These are phyloP conservation scores for Callospermophilus lateralis DNA, from an alignment of 2,113 vertebrate genomes.

Conservation along the genomic window DNA sequence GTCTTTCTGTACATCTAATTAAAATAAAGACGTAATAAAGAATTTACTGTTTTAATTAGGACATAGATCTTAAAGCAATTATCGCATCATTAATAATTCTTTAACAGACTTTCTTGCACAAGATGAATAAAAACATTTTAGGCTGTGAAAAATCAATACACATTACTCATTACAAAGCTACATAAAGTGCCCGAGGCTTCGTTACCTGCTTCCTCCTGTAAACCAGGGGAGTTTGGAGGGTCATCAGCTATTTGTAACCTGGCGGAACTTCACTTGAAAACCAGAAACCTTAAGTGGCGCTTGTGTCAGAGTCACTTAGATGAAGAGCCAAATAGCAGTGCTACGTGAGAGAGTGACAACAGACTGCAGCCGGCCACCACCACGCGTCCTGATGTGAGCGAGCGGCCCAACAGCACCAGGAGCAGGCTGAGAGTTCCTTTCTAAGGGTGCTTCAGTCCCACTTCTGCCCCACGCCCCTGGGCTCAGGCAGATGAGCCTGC, in stretches of 20 bases:
- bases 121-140: constrained; percentile 87
- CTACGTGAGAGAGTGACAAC: too few species aligned
- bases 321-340: constrained; percentile 7
- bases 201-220: constrained; percentile 86
- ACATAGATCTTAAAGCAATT: constrained; percentile 90
- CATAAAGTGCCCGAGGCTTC: constrained; percentile 82
- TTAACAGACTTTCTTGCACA: constrained; percentile 85
- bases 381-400: too few species aligned
- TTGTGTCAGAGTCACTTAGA: constrained; percentile 43
- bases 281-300: constrained; percentile 54
- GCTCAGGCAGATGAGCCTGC: neutral
- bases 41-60: constrained; percentile 90
- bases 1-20: constrained; percentile 89
- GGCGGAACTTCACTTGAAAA: constrained; percentile 60
- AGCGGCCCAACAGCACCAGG: too few species aligned
- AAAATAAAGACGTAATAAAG: constrained; percentile 91
- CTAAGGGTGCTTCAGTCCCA: too few species aligned
- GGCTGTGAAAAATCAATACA: constrained; percentile 88
- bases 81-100: constrained; percentile 89
- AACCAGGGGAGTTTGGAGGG: constrained; percentile 77
- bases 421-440: too few species aligned
- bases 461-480: neutral
- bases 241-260: constrained; percentile 80
- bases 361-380: too few species aligned
- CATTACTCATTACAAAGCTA: constrained; percentile 87